A percentile compares a stretch with the other conserved stretches of the same genome.
Conservation (phyloP, 2,888 invertebrate genomes). For the Orthosia incerta region DNA sequence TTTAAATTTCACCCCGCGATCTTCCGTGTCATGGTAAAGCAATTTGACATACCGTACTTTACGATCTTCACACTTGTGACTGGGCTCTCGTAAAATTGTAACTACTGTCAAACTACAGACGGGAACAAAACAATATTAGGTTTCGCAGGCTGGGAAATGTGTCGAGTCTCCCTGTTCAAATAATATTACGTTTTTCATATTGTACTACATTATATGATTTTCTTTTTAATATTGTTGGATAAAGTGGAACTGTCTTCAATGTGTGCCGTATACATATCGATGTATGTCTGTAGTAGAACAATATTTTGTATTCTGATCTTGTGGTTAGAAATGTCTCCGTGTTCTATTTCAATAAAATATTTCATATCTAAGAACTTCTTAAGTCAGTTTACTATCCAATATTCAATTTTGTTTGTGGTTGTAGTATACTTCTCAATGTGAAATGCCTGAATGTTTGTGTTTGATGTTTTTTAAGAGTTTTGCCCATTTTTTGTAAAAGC, state of each 20-base stretch:
- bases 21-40: constrained; percentile 80
- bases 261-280: constrained; percentile 48
- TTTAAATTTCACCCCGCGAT: constrained; percentile 86
- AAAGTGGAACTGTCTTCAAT: constrained; percentile 51
- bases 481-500: constrained; percentile 53
- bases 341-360: constrained; percentile 26
- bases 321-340: constrained; percentile 16
- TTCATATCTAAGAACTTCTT: constrained; percentile 15
- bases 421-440: neutral
- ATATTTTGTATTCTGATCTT: constrained; percentile 35
- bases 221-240: constrained; percentile 58
- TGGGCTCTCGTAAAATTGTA: constrained; percentile 75
- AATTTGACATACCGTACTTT: constrained; percentile 74
- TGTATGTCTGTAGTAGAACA: constrained; percentile 41
- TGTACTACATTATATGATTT: constrained; percentile 53
- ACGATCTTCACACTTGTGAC: constrained; percentile 77
- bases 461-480: constrained; percentile 29
- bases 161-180: constrained; percentile 49
- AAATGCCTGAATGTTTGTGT: constrained; percentile 19
- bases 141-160: constrained; percentile 59
- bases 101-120: constrained; percentile 67
- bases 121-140: constrained; percentile 68
- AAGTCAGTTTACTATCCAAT: constrained; percentile 35
- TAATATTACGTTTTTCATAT: constrained; percentile 64
- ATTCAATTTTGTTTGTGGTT: constrained; percentile 21